Evolutionary conservation across 2,113 vertebrate species (phyloP), one percentile per base, ranked within the genome.

Genomic region (Amblyornis subalaris): DNA sequence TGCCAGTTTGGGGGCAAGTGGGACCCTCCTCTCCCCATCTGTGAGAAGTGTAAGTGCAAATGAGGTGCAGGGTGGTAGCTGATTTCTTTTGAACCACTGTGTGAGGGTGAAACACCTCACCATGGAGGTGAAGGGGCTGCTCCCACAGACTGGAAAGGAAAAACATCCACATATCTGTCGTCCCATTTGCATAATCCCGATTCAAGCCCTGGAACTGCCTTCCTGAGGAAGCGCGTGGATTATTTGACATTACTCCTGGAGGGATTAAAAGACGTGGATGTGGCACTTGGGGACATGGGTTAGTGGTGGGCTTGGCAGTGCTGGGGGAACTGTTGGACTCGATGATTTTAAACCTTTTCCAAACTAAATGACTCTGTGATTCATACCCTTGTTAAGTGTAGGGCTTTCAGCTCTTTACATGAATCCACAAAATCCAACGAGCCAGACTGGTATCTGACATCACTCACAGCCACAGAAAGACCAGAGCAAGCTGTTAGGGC

Each of bases 11-110:
- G 95, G 88, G 88, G 88, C 78, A 80, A 3, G 0, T 96, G 96
- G 96, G 42, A 93, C 51, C 96, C 96, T 70, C 94, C 95, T 47
- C 58, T 95, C 54, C 96, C 96, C 67, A 45, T 3, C 71, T 96
- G 96, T 62, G 90, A 96, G 42, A 94, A 95, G 78, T 0, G 96
- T 96, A 85, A 96, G 96, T 93, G 67, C 14, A 24, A 11, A 1
- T 5, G 35, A 48, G 25, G 84, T 0, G 5, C 60, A 33, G 83
- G 23, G 60, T 19, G 50, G 64, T 1, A 14, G 58, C 28, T 44
- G 72, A 15, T 62, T 70, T 36, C 65, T 85, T 55, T n/a, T 57
- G 90, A 85, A 6, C 25, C 29, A 6, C 14, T 4, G 24, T n/a
- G 33, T 3, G 50, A 51, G 31, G 24, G 17, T 38, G 36, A 4